Evolutionary conservation across 2,113 vertebrate genomes (phyloP).

Genomic region (Cygnus buccinator): DNA sequence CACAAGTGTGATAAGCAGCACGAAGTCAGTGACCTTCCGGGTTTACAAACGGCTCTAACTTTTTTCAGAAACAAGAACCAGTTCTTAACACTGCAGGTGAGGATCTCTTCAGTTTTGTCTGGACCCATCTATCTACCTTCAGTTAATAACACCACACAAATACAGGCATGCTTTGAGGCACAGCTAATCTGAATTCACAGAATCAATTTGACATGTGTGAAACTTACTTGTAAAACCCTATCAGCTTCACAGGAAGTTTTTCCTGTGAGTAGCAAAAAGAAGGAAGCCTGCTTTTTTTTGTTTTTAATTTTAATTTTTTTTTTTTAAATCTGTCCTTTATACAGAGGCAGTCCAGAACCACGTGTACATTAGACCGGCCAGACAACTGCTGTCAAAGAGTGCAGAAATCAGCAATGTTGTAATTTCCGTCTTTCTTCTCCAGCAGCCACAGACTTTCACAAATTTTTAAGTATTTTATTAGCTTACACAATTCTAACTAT

Average conservation of each 20-base stretch:
- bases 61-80: neutral
- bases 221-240: neutral
- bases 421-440: neutral
- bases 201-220: neutral
- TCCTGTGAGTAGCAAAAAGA: neutral
- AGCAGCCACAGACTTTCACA: neutral
- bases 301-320: neutral
- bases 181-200: neutral
- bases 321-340: neutral
- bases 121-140: neutral
- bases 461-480: neutral
- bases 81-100: neutral
- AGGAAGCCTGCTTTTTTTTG: neutral
- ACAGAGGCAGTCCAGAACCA: neutral
- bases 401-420: accelerated
- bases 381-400: neutral
- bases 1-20: neutral
- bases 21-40: neutral
- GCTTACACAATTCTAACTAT: neutral
- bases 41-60: neutral
- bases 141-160: neutral
- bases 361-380: accelerated
- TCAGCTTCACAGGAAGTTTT: neutral
- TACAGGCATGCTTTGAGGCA: neutral
- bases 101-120: neutral